phyloP scores from a whole-genome alignment of 2,888 invertebrate genomes.

The Mythimna impura region DNA sequence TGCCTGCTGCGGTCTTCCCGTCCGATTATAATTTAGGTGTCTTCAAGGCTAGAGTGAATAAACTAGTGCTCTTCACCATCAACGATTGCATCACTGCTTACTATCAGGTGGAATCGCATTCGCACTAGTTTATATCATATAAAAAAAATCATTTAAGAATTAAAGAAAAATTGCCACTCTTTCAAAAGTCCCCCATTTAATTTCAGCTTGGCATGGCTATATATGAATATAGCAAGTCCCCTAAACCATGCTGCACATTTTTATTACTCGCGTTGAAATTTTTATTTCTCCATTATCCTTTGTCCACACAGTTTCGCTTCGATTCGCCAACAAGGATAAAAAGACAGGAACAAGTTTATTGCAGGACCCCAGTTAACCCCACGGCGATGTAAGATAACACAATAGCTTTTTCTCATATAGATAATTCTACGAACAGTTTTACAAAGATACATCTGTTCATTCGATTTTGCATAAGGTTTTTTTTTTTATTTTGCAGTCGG shows the following conservation, averaged over 20 bases:
- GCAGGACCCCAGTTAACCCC: slow-evolving; percentile 46
- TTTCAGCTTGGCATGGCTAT: neutral
- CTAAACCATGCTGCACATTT: slow-evolving; percentile 32
- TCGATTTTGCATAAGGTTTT: neutral
- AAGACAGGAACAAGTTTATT: slow-evolving; percentile 48
- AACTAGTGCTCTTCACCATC: no score
- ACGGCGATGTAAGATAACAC: slow-evolving; percentile 43
- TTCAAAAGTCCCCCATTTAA: neutral
- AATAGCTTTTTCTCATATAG: slow-evolving; percentile 34
- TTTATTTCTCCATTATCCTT: slow-evolving; percentile 51
- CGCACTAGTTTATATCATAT: no score
- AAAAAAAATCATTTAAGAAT: no score
- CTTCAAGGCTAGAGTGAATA: no score
- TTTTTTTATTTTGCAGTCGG: neutral
- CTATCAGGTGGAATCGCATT: no score
- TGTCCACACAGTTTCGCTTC: slow-evolving; percentile 44
- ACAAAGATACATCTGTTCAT: neutral
- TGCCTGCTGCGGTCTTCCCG: no score
- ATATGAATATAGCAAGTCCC: neutral
- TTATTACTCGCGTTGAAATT: slow-evolving; percentile 29
- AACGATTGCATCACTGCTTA: no score
- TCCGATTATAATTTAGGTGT: no score
- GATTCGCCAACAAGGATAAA: slow-evolving; percentile 23
- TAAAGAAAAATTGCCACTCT: no score
- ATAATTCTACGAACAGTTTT: slow-evolving; percentile 35